Evolutionary conservation across 37 sponge, comb jelly and placozoan genomes (phyloP).

Genomic region (Chondrilla cf. caribensis): DNA sequence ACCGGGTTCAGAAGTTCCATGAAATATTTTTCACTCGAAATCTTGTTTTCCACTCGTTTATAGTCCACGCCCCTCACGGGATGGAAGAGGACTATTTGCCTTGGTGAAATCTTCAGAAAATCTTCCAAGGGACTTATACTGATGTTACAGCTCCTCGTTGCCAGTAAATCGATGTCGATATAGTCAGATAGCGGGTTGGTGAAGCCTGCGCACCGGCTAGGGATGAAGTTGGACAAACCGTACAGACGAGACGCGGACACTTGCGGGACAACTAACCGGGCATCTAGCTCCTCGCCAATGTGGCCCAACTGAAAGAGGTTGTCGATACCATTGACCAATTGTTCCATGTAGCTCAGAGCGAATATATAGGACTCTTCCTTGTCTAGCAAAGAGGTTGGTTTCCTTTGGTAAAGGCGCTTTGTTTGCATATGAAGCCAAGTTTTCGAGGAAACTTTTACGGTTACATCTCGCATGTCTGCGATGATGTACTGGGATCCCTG

Average conservation of each 20-base stretch:
- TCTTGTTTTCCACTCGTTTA: not conserved
- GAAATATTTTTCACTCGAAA: not conserved
- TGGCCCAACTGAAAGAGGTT: not conserved
- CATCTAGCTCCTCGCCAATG: not conserved
- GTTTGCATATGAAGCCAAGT: no score
- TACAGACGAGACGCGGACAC: not conserved
- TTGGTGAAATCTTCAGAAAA: not conserved
- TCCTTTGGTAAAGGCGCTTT: no score
- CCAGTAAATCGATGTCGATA: not conserved
- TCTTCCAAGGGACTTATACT: not conserved
- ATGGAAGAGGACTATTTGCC: not conserved
- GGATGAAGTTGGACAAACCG: not conserved
- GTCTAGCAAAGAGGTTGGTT: no score
- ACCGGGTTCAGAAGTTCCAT: not conserved
- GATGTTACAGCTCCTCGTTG: not conserved
- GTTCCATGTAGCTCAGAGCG: slow-evolving; percentile 9
- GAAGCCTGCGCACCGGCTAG: not conserved
- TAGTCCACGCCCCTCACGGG: not conserved
- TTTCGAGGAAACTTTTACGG: no score
- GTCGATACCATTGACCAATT: not conserved
- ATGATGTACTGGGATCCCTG: no score
- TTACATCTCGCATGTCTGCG: no score
- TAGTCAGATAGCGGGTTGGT: not conserved
- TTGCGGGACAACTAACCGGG: not conserved
- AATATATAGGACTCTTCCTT: not conserved